Percentiles rank a stretch among this genome's conserved stretches.
These are phyloP conservation scores for Oikopleura vanhoeffeni DNA, from an alignment of 23 tunicate species.

Conservation along the genomic window DNA sequence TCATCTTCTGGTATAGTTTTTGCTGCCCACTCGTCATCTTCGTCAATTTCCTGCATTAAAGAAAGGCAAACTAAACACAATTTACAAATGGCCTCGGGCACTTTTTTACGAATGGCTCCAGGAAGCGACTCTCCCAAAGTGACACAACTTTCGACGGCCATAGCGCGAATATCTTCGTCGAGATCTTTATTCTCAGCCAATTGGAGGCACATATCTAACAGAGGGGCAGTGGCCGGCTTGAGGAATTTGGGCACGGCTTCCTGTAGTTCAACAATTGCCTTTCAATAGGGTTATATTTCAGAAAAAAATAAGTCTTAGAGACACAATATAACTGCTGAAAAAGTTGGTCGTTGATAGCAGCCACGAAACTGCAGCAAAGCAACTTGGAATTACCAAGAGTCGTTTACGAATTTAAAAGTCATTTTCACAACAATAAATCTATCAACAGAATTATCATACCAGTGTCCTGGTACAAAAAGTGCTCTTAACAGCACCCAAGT, in stretches of 20 bases:
- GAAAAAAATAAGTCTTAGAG: not conserved
- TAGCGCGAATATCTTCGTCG: conserved; percentile 55
- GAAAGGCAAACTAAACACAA: conserved; percentile 1
- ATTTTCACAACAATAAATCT: too few relatives aligned
- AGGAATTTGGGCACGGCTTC: conserved; percentile 80
- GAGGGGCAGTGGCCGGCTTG: conserved; percentile 26
- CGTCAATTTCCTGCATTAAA: conserved; percentile 22
- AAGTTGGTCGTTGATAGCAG: too few relatives aligned
- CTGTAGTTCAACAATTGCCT: conserved; percentile 64
- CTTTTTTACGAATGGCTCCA: conserved; percentile 61
- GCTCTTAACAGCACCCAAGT: too few relatives aligned
- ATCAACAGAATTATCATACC: too few relatives aligned
- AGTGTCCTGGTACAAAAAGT: too few relatives aligned
- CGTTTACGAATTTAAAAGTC: too few relatives aligned
- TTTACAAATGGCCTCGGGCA: not conserved
- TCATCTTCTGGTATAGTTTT: conserved; percentile 79
- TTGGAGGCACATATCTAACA: conserved; percentile 38
- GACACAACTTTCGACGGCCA: conserved; percentile 57
- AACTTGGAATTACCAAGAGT: too few relatives aligned
- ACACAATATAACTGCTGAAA: too few relatives aligned
- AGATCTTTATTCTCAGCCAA: conserved; percentile 30
- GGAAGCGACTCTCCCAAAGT: conserved; percentile 77
- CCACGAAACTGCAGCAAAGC: too few relatives aligned
- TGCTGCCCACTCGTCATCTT: conserved; percentile 48
- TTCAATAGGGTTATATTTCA: conserved; percentile 43